Percentiles rank a stretch among this genome's conserved stretches.
These are phyloP conservation scores for Galerucella nymphaeae DNA, from an alignment of 2,888 invertebrate genomes.

Conservation along the genomic window DNA sequence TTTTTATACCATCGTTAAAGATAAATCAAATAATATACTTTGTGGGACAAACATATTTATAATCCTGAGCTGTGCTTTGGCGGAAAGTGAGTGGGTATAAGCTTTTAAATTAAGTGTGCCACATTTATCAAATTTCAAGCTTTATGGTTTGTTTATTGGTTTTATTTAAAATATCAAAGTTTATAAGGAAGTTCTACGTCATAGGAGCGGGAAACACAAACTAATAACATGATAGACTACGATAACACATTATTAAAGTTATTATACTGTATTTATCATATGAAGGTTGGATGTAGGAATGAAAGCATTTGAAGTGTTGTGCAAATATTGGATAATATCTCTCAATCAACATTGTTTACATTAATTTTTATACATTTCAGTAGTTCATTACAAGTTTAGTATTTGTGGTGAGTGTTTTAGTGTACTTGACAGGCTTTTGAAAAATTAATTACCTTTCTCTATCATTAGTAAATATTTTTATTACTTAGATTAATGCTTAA, in stretches of 20 bases:
- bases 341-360: background rate
- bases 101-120: slow-evolving; percentile 6
- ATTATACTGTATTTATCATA: slow-evolving; percentile 7
- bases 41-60: slow-evolving; percentile 13
- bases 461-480: background rate
- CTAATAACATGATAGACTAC: slow-evolving; percentile 1
- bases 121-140: background rate
- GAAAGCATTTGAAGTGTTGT: slow-evolving; percentile 16
- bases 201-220: slow-evolving; percentile 27
- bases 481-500: background rate
- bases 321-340: slow-evolving; percentile 14
- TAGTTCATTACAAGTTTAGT: slow-evolving; percentile 5
- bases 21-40: background rate
- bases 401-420: slow-evolving; percentile 5
- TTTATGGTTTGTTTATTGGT: background rate
- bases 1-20: slow-evolving; percentile 10
- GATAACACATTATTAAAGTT: slow-evolving; percentile 20
- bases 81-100: background rate
- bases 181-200: slow-evolving; percentile 30
- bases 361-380: background rate
- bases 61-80: slow-evolving; percentile 8
- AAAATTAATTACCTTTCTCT: background rate
- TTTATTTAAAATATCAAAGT: slow-evolving; percentile 14
- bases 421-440: background rate
- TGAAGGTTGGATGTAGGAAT: slow-evolving; percentile 9